phyloP scores from a whole-genome alignment of 2,888 invertebrate genomes.

The Trissolcus brochymenae region DNA sequence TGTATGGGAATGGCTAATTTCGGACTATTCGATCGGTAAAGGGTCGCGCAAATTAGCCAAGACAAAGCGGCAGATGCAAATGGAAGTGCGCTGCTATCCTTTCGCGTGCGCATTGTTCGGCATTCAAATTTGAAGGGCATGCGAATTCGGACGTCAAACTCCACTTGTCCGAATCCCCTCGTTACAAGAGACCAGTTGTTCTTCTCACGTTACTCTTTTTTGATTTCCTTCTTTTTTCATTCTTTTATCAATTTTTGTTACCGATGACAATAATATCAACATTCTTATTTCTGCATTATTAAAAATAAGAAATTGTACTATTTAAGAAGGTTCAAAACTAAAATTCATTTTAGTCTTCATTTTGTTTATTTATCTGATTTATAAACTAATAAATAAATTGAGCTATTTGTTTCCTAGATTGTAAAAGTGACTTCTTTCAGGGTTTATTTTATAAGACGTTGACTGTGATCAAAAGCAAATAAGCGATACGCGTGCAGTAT shows the following conservation, averaged over 20 bases:
- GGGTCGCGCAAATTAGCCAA: conserved; percentile 73
- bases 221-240: background rate
- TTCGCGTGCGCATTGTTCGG: conserved; percentile 65
- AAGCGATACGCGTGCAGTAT: conserved; percentile 61
- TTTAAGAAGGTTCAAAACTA: no score
- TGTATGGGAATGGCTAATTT: conserved; percentile 71
- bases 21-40: conserved; percentile 55
- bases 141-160: conserved; percentile 40
- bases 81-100: conserved; percentile 64
- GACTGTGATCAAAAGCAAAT: conserved; percentile 44
- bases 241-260: no score
- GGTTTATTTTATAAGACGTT: conserved; percentile 32
- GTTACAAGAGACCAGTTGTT: conserved; percentile 26
- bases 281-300: background rate
- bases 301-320: background rate
- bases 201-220: conserved; percentile 37
- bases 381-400: background rate
- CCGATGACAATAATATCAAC: no score
- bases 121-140: conserved; percentile 69
- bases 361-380: no score
- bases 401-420: background rate
- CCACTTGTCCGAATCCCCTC: conserved; percentile 51
- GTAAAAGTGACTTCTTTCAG: conserved; percentile 9
- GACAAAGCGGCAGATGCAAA: conserved; percentile 76
- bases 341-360: no score